Evolutionary conservation across 1,140 invertebrate species (phyloP).

Genomic region (Neotoxoptera formosana): DNA sequence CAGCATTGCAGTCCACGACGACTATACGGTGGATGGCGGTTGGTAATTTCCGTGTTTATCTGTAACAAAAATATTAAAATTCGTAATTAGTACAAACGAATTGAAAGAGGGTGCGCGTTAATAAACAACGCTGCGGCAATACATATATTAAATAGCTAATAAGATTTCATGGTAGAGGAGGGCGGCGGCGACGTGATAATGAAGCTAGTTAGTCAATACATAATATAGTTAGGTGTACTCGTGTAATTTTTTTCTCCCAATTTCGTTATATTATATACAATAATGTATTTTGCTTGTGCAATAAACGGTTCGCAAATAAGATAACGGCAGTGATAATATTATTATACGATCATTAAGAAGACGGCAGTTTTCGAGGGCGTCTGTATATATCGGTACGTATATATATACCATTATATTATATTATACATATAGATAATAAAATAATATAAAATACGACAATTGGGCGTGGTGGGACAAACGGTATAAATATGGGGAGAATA

Average conservation of each 20-base stretch:
- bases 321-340: slow-evolving; percentile 35
- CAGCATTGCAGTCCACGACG: slow-evolving; percentile 9
- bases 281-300: not conserved
- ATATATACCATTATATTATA: not conserved
- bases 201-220: not conserved
- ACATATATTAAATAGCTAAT: not conserved
- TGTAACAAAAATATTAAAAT: slow-evolving; percentile 25
- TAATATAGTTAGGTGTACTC: not conserved
- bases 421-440: not conserved
- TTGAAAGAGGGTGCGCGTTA: not conserved
- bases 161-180: not conserved
- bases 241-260: not conserved
- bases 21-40: not conserved
- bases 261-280: not conserved
- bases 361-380: not conserved
- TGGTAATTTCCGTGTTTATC: not conserved
- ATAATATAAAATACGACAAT: not conserved
- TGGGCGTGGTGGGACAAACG: not conserved
- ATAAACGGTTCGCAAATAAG: not conserved
- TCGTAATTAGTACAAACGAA: not conserved
- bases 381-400: not conserved
- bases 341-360: slow-evolving; percentile 43
- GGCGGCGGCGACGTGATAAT: not conserved
- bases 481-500: slow-evolving; percentile 30
- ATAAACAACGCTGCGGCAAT: not conserved